These are phyloP conservation scores for Stenotaenia linearis DNA, from an alignment of 2,888 invertebrate species.

Conservation along the genomic window DNA sequence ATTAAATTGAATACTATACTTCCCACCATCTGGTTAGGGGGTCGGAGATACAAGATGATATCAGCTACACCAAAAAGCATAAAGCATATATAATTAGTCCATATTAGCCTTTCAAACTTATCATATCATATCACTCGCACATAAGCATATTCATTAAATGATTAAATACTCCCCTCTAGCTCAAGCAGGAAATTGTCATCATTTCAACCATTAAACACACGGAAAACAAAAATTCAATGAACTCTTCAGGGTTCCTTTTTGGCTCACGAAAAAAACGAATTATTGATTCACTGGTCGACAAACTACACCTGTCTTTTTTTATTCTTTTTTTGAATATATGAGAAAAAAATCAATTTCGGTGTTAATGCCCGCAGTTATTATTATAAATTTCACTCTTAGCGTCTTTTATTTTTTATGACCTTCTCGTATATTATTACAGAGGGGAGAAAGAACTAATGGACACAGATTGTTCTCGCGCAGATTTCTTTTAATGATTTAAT, in stretches of 20 bases:
- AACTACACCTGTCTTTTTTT: neutral
- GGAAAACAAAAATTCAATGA: constrained; percentile 6
- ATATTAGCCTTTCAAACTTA: neutral
- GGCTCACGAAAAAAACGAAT: neutral
- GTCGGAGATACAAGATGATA: neutral
- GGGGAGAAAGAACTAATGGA: neutral
- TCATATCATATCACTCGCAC: neutral
- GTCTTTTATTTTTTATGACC: constrained; percentile 1
- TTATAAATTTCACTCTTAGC: neutral
- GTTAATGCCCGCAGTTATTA: too few relatives aligned
- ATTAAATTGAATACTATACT: neutral
- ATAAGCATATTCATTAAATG: constrained; percentile 21
- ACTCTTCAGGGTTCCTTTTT: neutral
- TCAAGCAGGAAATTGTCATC: neutral
- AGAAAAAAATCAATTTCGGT: neutral
- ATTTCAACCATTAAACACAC: neutral
- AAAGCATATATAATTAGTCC: constrained; percentile 4
- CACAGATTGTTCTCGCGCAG: constrained; percentile 11
- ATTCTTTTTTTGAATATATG: too few relatives aligned
- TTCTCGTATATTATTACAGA: neutral
- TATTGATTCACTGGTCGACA: neutral
- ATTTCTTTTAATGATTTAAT: constrained; percentile 1
- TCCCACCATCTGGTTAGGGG: neutral
- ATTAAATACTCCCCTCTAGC: neutral
- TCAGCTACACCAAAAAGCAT: constrained; percentile 3